Base-by-base conservation (phyloP, 2,888 invertebrate genomes). In the Drosophila incognita region DNA sequence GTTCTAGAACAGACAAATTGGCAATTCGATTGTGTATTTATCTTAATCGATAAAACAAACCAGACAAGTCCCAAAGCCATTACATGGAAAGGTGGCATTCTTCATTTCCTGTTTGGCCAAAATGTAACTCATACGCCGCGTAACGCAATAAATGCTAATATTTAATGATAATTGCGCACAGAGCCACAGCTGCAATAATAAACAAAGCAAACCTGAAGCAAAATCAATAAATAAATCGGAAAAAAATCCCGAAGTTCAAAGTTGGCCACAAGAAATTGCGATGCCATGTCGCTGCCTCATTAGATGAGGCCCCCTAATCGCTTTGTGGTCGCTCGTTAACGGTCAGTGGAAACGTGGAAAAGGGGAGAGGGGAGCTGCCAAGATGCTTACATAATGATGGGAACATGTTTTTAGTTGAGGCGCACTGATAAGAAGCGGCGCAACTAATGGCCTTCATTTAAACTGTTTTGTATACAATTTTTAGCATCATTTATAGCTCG, bases 301-400 rank as follows among this genome's bases (percentile, higher is more conserved):
- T 87, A 89, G 73, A 84, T 57, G 49, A 66, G 54, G 63, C 54
- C 54, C 63, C 48, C 61, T 57, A 68, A 49, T 46, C 61, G 36
- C 11, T 60, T 59, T 42, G 51, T 61, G 80, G 76, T 59, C 70
- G 63, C 65, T 85, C 67, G 68, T 83, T 85, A 82, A 46, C 66
- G 64, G 46, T 6, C 24, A 27, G 33, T 21, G 29, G 11, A 21
- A 13, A 38, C 38, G 7, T 29, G 2, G 15, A 27, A 21, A 36
- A 36, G 3, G 13, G 15, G 31, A 3, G n/a, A 53, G 38, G 56
- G 18, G 31, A 36, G 24, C 61, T 40, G 69, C 11, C 31, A 60
- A 48, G 48, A 48, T 49, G 59, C 59, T 87, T 79, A 69, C 80
- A 85, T 85, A 89, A 85, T 90, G 88, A 89, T 85, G 90, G 90